A percentile compares a stretch with the other conserved stretches of the same genome.
phyloP scores from a whole-genome alignment of 2,888 invertebrate genomes.

The Drosophila sordidula region DNA sequence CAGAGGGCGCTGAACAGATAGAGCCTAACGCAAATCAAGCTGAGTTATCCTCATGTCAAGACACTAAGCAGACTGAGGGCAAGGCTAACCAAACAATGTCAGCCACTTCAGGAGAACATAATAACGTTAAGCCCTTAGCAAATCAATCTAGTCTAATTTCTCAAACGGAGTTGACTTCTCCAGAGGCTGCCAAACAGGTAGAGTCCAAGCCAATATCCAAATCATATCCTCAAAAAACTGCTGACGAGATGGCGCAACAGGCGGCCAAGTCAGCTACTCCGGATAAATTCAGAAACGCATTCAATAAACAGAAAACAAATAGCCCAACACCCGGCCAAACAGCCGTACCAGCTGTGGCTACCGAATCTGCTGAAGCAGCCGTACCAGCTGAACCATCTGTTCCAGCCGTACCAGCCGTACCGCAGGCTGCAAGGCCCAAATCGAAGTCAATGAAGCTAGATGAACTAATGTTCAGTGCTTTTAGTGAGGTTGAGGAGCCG shows the following conservation, averaged over 20 bases:
- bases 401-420: background rate
- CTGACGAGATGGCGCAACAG: background rate
- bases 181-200: background rate
- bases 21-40: background rate
- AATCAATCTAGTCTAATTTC: background rate
- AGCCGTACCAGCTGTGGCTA: background rate
- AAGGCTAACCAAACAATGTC: too few relatives aligned
- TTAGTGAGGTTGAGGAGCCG: background rate
- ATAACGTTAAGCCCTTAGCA: too few relatives aligned
- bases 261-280: background rate
- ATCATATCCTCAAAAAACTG: background rate
- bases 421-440: background rate
- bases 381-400: background rate
- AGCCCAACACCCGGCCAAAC: too few relatives aligned
- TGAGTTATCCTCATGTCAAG: too few relatives aligned
- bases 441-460: background rate
- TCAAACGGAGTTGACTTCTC: background rate
- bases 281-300: background rate
- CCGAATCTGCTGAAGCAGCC: background rate
- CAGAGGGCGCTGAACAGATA: background rate
- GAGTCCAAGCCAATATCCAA: background rate
- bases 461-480: background rate
- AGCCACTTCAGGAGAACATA: too few relatives aligned
- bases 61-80: too few relatives aligned
- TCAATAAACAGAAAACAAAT: background rate